phyloP scores from a whole-genome alignment of 2,888 invertebrate species.

The Mesorhabditis spiculigera region DNA sequence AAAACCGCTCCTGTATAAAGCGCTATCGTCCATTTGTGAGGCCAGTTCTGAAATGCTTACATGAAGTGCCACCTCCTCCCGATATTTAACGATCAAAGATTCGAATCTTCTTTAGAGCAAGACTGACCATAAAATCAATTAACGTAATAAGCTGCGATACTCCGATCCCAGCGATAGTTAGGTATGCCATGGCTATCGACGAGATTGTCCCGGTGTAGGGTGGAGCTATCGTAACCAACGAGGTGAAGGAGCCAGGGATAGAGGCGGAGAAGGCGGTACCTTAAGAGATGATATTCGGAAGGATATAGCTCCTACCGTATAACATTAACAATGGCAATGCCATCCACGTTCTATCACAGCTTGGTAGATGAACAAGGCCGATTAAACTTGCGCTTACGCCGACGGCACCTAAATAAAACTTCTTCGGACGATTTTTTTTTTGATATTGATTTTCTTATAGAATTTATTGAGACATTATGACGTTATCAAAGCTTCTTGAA shows the following conservation, averaged over 20 bases:
- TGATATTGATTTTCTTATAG: no score
- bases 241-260: constrained; percentile 5
- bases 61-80: not conserved
- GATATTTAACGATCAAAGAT: not conserved
- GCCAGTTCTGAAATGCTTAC: not conserved
- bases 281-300: not conserved
- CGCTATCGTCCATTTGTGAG: not conserved
- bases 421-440: not conserved
- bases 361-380: not conserved
- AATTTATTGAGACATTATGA: not conserved
- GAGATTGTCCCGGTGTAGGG: not conserved
- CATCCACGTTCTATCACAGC: not conserved
- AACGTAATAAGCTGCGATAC: not conserved
- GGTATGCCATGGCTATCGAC: not conserved
- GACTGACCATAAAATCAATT: not conserved
- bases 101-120: not conserved
- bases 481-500: not conserved
- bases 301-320: not conserved
- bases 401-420: not conserved
- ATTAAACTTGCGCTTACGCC: not conserved
- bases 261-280: not conserved
- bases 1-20: not conserved
- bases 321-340: not conserved
- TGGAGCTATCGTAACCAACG: not conserved
- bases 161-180: not conserved